A percentile compares a stretch with the other conserved stretches of the same genome.
Conservation (phyloP, 2,797 vertebrate genomes). For the Tympanoctomys barrerae region DNA sequence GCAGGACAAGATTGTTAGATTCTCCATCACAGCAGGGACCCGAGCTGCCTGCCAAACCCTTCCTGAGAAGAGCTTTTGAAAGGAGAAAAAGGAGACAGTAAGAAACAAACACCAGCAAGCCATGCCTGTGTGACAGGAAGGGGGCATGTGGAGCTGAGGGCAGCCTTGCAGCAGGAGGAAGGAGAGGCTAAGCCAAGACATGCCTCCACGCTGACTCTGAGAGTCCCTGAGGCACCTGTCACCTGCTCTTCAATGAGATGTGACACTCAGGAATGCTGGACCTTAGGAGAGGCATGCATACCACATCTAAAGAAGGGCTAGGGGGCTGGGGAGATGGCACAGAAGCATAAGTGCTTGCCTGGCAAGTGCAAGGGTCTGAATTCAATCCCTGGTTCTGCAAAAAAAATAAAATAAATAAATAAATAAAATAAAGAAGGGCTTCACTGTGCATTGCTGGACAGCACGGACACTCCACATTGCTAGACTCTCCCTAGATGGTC, state of each 20-base stretch:
- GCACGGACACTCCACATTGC: fast-evolving
- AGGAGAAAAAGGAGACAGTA: background rate
- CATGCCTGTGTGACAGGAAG: background rate
- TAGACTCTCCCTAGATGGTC: background rate
- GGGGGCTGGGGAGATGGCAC: too few relatives aligned
- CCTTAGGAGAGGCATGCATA: fast-evolving
- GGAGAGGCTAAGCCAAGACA: background rate
- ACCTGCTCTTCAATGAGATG: constrained; percentile 24
- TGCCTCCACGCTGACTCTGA: background rate
- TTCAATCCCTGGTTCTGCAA: too few relatives aligned
- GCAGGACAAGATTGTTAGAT: background rate
- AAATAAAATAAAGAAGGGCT: background rate
- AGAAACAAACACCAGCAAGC: constrained; percentile 36
- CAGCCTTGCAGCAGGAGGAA: background rate
- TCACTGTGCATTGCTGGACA: background rate
- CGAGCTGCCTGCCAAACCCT: constrained; percentile 37
- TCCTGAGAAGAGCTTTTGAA: constrained; percentile 14
- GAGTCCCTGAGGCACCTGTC: background rate
- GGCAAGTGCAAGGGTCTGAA: too few relatives aligned
- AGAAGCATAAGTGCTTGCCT: too few relatives aligned
- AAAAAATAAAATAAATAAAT: too few relatives aligned
- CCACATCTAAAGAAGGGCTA: background rate
- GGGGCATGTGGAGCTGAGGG: background rate
- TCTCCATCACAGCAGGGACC: background rate
- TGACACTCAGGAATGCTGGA: background rate